Base-by-base conservation (phyloP, 2,888 invertebrate species). In the Steinernema carpocapsae region DNA sequence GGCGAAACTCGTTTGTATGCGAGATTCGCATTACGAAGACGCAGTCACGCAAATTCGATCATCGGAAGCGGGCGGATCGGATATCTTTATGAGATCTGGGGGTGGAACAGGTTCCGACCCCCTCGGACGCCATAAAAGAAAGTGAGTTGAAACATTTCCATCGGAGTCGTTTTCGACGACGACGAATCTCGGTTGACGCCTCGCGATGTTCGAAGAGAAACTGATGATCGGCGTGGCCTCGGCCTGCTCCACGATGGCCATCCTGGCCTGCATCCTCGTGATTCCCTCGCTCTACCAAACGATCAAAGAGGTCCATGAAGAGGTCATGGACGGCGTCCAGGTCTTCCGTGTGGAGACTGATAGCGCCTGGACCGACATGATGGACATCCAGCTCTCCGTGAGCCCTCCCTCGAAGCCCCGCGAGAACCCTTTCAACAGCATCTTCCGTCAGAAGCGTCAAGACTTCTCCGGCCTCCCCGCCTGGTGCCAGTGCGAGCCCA, bases 301-400 rank as follows among this genome's bases (percentile, higher is more conserved):
- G 71, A 86, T 85, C 80, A 83, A 82, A 75, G 80, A 82, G 73
- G 72, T 86, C 74, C 77, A 82, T 76, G 73, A 73, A 45, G 76
- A 78, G 37, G 80, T 80, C 19, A 52, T 72, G 19, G 79, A 82
- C 59, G 82, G 83, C 71, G 85, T 85, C 74, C 77, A 76, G 73
- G 79, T 82, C 72, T 84, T 83, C 77, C 82, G 84, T 64, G 82
- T 82, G 24, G 84, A 84, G 77, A 84, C 84, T 51, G 82, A 84
- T 74, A 78, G 82, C 17, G 84, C 81, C 52, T 84, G 84, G 84
- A 81, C 80, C 51, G 79, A 83, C 74, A 80, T 84, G 80, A 82
- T 83, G 81, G 80, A 80, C 74, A 77, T 84, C 73, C 83, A 81
- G 72, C 75, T 83, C 73, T 72, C 76, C 70, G 80, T 81, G 59